Evolutionary conservation across 2,113 vertebrate species (phyloP).

Genomic region (Fukomys damarensis): DNA sequence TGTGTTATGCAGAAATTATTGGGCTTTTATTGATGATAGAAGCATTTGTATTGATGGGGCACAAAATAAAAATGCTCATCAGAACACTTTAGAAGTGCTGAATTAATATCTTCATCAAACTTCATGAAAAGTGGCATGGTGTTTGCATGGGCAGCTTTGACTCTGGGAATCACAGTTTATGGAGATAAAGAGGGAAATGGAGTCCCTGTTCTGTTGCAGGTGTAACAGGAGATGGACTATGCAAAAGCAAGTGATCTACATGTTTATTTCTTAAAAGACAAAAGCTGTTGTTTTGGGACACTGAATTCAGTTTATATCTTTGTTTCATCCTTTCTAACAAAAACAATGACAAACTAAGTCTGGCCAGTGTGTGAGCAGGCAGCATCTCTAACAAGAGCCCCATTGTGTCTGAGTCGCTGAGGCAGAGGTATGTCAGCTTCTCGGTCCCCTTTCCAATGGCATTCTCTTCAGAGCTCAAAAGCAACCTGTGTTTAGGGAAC

Average conservation of each 20-base stretch:
- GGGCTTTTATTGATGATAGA: neutral
- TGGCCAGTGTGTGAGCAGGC: neutral
- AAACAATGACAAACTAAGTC: neutral
- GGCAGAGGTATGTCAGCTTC: neutral
- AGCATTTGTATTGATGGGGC: neutral
- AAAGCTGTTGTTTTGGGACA: neutral
- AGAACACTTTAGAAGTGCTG: neutral
- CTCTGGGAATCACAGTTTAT: neutral
- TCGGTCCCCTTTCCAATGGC: neutral
- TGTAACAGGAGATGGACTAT: neutral
- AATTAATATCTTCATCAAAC: neutral
- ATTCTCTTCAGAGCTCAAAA: constrained; percentile 32
- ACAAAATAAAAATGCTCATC: neutral
- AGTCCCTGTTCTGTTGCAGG: neutral
- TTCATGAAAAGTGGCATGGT: neutral
- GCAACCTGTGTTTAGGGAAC: neutral
- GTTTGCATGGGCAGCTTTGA: neutral
- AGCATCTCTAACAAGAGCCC: neutral
- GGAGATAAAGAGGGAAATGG: neutral
- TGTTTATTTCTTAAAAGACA: constrained; percentile 2
- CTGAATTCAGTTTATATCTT: neutral
- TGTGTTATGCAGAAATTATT: neutral
- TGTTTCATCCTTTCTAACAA: constrained; percentile 28
- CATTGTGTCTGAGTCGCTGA: neutral
- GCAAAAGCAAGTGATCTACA: neutral